Percentiles rank a stretch among this genome's conserved stretches.
phyloP scores from a whole-genome alignment of 2,888 invertebrate species.

The Caenorhabditis auriculariae region DNA sequence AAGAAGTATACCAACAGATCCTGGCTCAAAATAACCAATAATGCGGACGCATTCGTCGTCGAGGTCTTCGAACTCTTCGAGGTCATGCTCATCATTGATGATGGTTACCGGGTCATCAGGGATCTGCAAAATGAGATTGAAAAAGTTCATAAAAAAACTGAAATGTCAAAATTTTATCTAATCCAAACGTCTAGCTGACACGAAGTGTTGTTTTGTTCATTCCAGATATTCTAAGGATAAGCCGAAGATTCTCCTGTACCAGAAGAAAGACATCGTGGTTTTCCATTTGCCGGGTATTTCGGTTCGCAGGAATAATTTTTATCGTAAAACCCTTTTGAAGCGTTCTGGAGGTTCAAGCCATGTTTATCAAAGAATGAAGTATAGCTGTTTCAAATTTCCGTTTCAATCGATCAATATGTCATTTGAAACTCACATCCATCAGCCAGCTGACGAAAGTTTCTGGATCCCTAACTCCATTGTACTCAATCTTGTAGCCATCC shows the following conservation, averaged over 20 bases:
- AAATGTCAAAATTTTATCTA: no score
- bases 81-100: constrained; percentile 63
- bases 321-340: no score
- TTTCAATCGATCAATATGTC: not conserved
- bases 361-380: not conserved
- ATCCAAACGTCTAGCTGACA: no score
- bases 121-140: constrained; percentile 43
- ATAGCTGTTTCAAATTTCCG: not conserved
- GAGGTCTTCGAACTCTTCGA: constrained; percentile 62
- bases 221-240: no score
- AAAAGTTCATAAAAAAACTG: no score
- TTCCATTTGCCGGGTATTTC: no score
- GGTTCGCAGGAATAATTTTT: no score
- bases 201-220: no score
- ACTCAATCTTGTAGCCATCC: constrained; percentile 64
- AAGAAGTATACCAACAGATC: constrained; percentile 50
- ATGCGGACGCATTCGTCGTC: constrained; percentile 61
- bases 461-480: constrained; percentile 63
- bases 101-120: constrained; percentile 64
- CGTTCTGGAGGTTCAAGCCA: not conserved
- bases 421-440: constrained; percentile 59
- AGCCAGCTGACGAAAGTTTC: constrained; percentile 63
- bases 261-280: no score
- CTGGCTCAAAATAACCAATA: constrained; percentile 63
- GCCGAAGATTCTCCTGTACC: no score